Evolutionary conservation across 37 sponge, comb jelly and placozoan genomes (phyloP).

Genomic region (Beroe ovata): DNA sequence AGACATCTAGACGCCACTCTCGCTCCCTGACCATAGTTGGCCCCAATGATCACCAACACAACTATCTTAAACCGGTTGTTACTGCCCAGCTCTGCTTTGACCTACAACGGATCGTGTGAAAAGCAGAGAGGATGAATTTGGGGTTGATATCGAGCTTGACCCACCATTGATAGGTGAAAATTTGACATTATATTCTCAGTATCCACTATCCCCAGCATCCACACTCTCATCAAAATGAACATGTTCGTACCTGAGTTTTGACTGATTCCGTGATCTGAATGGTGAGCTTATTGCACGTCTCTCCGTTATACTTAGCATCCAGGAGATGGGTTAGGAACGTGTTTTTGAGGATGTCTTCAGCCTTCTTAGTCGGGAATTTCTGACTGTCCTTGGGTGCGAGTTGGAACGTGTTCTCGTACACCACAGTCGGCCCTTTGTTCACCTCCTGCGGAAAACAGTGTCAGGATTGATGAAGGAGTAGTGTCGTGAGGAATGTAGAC

Average conservation of each 20-base stretch:
- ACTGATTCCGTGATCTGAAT: conserved; percentile 56
- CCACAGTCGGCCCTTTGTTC: conserved; percentile 69
- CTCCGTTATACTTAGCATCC: conserved; percentile 33
- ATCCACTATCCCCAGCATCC: too few relatives aligned
- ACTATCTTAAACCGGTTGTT: conserved; percentile 81
- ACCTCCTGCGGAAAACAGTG: conserved; percentile 8
- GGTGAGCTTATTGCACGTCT: conserved; percentile 53
- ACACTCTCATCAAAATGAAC: too few relatives aligned
- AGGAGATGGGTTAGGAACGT: conserved; percentile 53
- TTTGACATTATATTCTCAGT: too few relatives aligned
- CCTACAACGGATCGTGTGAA: background rate
- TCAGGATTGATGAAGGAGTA: too few relatives aligned
- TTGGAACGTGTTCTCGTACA: conserved; percentile 85
- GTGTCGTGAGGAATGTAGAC: too few relatives aligned
- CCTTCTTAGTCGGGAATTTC: conserved; percentile 59
- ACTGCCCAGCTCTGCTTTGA: conserved; percentile 46
- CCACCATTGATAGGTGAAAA: too few relatives aligned
- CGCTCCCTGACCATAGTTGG: conserved; percentile 82
- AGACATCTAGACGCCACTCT: conserved; percentile 85
- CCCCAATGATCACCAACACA: conserved; percentile 84
- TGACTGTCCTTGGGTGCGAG: conserved; percentile 57
- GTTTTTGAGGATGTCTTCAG: conserved; percentile 29
- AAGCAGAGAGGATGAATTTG: too few relatives aligned
- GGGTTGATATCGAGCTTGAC: too few relatives aligned
- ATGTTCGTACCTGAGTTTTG: conserved; percentile 62